phyloP scores from a whole-genome alignment of 1,140 invertebrate species.

The Delia radicum region DNA sequence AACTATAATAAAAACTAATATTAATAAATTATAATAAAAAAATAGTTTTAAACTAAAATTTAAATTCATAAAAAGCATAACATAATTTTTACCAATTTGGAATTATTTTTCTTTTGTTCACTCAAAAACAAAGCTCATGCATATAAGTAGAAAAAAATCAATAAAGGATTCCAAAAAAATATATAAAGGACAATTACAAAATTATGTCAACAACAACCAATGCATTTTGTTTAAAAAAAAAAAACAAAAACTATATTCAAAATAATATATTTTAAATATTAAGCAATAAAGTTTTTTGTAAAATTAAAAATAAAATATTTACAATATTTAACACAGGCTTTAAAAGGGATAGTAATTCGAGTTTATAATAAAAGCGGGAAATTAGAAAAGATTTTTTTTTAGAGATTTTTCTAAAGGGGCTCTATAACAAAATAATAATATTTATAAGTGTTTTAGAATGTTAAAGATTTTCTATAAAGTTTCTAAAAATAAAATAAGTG shows the following conservation, averaged over 20 bases:
- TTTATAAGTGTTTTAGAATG: background rate
- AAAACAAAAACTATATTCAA: background rate
- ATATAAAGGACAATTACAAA: background rate
- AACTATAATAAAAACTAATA: background rate
- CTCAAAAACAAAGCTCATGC: background rate
- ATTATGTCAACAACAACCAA: slow-evolving; percentile 6
- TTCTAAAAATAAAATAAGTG: background rate
- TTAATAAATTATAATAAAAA: no score
- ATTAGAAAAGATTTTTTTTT: background rate
- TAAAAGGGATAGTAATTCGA: background rate
- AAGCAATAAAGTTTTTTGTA: background rate
- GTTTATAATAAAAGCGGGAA: background rate
- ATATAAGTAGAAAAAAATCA: background rate
- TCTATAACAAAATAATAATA: background rate
- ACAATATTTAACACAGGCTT: slow-evolving; percentile 13
- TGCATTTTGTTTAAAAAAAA: background rate
- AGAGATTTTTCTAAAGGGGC: background rate
- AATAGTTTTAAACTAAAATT: background rate
- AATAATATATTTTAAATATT: background rate
- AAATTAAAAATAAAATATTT: background rate
- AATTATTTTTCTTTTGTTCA: background rate
- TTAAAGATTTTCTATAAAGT: background rate
- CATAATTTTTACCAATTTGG: background rate
- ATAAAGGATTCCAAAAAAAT: background rate
- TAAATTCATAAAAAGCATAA: background rate